A percentile compares a stretch with the other conserved stretches of the same genome.
Conservation (phyloP, 2,113 vertebrate genomes). For the Misgurnus mizolepis region DNA sequence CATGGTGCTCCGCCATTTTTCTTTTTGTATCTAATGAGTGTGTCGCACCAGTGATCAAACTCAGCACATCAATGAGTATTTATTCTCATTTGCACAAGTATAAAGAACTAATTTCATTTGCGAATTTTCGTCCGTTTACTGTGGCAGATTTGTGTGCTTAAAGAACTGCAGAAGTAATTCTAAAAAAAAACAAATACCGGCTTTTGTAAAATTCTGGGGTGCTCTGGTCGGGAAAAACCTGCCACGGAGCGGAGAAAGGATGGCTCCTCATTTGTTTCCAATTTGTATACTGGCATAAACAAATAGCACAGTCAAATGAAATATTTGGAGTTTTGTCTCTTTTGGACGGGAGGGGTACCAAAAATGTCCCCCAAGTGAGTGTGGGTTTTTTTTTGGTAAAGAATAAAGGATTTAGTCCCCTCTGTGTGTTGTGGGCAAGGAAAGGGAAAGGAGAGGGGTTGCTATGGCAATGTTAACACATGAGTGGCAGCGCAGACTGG, state of each 20-base stretch:
- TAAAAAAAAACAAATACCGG: background rate
- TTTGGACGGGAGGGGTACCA: conserved; percentile 59
- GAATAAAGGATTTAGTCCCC: conserved; percentile 49
- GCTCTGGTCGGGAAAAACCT: background rate
- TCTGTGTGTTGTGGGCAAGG: conserved; percentile 68
- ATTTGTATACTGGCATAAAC: conserved; percentile 28
- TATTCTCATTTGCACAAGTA: background rate
- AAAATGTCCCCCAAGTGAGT: conserved; percentile 54
- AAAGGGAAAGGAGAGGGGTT: conserved; percentile 76
- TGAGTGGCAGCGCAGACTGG: conserved; percentile 76
- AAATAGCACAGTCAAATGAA: conserved; percentile 22
- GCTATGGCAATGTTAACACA: conserved; percentile 82
- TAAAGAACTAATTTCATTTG: background rate
- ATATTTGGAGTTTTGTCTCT: conserved; percentile 40
- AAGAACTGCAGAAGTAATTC: background rate
- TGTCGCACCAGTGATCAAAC: conserved; percentile 37
- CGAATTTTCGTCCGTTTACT: background rate
- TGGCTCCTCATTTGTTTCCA: background rate
- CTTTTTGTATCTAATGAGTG: conserved; percentile 62
- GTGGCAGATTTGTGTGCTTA: background rate
- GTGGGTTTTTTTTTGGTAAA: conserved; percentile 42
- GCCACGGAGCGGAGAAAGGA: conserved; percentile 4
- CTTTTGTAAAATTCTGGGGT: conserved; percentile 33
- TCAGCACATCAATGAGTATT: conserved; percentile 27
- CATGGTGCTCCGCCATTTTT: conserved; percentile 71